Base-by-base conservation (phyloP, 2,888 invertebrate genomes). In the Noctua janthina region DNA sequence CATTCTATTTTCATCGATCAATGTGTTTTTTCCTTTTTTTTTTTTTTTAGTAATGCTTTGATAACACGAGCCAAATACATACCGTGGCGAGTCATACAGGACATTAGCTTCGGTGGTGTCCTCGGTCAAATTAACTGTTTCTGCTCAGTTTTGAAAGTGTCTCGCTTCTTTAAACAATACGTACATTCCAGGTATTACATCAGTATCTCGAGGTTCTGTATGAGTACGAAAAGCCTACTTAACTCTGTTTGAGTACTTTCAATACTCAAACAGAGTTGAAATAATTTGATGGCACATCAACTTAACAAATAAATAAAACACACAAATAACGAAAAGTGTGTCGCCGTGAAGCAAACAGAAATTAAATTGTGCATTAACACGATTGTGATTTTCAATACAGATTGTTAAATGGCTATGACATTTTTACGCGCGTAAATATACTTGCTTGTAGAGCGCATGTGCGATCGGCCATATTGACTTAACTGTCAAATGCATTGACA, bases 401-500 rank as follows among this genome's bases (percentile, higher is more conserved):
- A 70, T 79, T 54, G 78, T 70, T 59, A 82, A 70, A 81, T 69
- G 29, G 56, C 77, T 75, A 68, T 76, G 75, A 82, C 78, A 81
- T 86, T 84, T 85, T 85, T 86, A 80, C 73, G 73, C 79, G 73
- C 74, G 73, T 59, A 35, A 87, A 83, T 90, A 89, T 88, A 78
- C 80, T 77, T 72, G 76, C 72, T 77, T 74, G 83, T 70, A 82
- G 78, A 79, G 79, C 85, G 86, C 78, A 86, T 82, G 87, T 76
- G 86, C 76, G 71, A 70, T 68, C 88, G 76, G 88, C 89, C 91
- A 89, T 95, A 91, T 95, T 95, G 94, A 90, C 80, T 84, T 95
- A 95, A 95, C 95, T 95, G 96, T 95, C 93, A 92, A 90, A 88
- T 79, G 82, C 88, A 88, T 91, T 93, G 93, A 93, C 92, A 92